Base-by-base conservation (phyloP, 2,888 invertebrate genomes). In the Lycaena phlaeas region DNA sequence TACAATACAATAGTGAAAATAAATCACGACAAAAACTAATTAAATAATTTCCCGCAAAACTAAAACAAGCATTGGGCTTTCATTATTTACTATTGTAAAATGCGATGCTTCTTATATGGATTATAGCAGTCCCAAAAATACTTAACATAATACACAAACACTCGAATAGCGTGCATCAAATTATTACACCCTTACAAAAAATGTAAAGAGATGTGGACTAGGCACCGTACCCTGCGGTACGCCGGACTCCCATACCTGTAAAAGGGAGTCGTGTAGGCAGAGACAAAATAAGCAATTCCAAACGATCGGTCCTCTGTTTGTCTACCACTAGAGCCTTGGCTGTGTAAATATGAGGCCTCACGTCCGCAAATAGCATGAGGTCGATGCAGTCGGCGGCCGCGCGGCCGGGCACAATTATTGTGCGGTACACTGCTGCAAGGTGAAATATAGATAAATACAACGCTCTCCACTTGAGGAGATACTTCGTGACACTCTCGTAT, bases 251-350 rank as follows among this genome's bases (percentile, higher is more conserved):
- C 71, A 60, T 77, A 78, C 76, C 76, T 69, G 70, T 68, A 62
- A 63, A 62, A 68, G 75, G 75, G 75, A 76, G 72, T 63, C 65
- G 64, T 77, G 82, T 79, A 77, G 74, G 77, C 74, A 69, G 75
- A 74, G 76, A 82, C 81, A 84, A 84, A 84, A 82, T 84, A 82
- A 82, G 82, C 82, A 82, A 84, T 82, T 81, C 82, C 79, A 70
- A 73, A 62, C 76, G 74, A 78, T 81, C 77, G 72, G 79, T 66
- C 77, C 75, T 66, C 65, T 84, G 78, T 84, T 84, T 84, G 81
- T 70, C 68, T 71, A 75, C 79, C 82, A 84, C 82, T 84, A 82
- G 79, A 82, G 79, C 66, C 76, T 75, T 76, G 79, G 75, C 77
- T 78, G 72, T 52, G 73, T 70, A 78, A 82, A 82, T 77, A 79